Evolutionary conservation across 2,888 invertebrate genomes (phyloP), one percentile per base, ranked within the genome.

Genomic region (Lepidocyrtinus sp.): DNA sequence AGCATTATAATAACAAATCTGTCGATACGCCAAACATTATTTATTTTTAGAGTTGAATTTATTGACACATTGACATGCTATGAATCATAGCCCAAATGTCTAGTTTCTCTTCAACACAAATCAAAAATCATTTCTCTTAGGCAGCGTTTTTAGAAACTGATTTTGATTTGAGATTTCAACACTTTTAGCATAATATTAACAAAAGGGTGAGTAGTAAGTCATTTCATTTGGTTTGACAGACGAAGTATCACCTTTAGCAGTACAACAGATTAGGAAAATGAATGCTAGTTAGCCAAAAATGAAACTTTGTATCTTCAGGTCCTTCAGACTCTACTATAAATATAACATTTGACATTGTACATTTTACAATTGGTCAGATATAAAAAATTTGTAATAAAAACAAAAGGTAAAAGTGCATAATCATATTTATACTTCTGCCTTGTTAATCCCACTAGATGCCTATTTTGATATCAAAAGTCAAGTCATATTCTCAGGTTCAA

Each of bases 401-500:
- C 7, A 55, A 55, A 55, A 7, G 9, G 17, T 2, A 15, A 55
- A n/a, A 55, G n/a, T 55, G 17, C 9, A 55, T 55, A 55, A n/a
- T n/a, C n/a, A n/a, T 55, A 55, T 55, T 55, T 55, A 55, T 55
- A n/a, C 17, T 9, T 55, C 15, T 55, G 55, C 55, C 17, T n/a
- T n/a, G n/a, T 55, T n/a, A 55, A 55, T 55, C 55, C 55, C 17
- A n/a, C 36, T 36, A 36, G 12, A 36, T 36, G 36, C 5, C n/a
- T 36, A 12, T 36, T 36, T 36, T 36, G 36, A 12, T 36, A 12
- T n/a, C n/a, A n/a, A n/a, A n/a, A n/a, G n/a, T n/a, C n/a, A n/a
- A n/a, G n/a, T 21, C 46, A 22, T 24, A 74, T 36, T 36, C 21
- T 55, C 68, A 62, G 68, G 75, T 75, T 75, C 75, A 75, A 75